Percentiles rank a stretch among this genome's conserved stretches.
These are phyloP conservation scores for Thecophora atra DNA, from an alignment of 2,888 invertebrate genomes.

Conservation along the genomic window DNA sequence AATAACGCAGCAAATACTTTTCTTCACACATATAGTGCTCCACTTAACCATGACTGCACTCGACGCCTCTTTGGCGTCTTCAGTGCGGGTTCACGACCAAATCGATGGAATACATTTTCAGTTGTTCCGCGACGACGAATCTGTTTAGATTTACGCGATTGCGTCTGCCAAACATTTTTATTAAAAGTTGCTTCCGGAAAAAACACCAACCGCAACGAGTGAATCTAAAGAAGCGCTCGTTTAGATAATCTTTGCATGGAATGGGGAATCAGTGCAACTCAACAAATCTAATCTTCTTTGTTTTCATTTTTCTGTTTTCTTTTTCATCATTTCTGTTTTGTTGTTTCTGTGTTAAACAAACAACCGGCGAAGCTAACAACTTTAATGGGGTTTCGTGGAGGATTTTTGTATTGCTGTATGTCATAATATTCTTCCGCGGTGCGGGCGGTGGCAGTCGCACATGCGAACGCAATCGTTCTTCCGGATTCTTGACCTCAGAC, in stretches of 20 bases:
- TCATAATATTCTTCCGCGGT: background rate
- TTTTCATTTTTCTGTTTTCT: background rate
- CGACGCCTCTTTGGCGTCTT: background rate
- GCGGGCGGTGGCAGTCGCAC: background rate
- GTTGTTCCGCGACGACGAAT: background rate
- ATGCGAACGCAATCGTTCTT: conserved; percentile 39
- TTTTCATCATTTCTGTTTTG: background rate
- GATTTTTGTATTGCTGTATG: background rate
- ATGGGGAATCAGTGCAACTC: background rate
- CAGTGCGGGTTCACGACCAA: conserved; percentile 15
- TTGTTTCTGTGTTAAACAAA: background rate
- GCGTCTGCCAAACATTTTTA: conserved; percentile 1
- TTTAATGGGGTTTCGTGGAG: conserved; percentile 1
- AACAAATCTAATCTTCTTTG: background rate
- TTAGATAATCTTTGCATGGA: background rate
- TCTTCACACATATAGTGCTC: background rate
- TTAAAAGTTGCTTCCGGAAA: conserved; percentile 14
- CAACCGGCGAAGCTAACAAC: conserved; percentile 3
- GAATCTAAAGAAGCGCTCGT: background rate
- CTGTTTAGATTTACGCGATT: conserved; percentile 2
- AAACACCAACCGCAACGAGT: background rate
- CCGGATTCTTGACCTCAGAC: conserved; percentile 61
- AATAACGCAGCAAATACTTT: conserved; percentile 42
- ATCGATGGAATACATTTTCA: background rate
- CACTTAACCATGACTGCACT: conserved; percentile 30